Percentiles rank a stretch among this genome's conserved stretches.
Evolutionary conservation across 2,113 vertebrate genomes (phyloP).

Genomic region (Martes martes): DNA sequence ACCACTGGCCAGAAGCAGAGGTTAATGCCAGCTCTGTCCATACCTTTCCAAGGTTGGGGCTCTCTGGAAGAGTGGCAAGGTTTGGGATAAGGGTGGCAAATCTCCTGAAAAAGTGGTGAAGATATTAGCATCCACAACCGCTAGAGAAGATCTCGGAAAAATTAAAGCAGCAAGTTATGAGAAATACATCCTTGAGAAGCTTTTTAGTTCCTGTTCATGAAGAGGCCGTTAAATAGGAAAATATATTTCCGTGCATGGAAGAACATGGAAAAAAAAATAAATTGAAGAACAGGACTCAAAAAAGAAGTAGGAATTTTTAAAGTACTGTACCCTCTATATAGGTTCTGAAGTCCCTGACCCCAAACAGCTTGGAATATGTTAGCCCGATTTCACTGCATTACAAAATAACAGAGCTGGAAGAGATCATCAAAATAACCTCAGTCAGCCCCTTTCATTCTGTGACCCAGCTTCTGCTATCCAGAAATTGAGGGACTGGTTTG

Average conservation of each 20-base stretch:
- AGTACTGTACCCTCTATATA: not conserved
- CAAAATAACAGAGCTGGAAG: not conserved
- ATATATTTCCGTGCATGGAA: not conserved
- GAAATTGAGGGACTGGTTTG: not conserved
- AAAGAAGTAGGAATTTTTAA: not conserved
- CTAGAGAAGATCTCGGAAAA: constrained; percentile 90
- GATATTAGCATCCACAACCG: constrained; percentile 83
- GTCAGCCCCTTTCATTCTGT: not conserved
- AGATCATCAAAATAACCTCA: not conserved
- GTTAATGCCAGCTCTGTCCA: constrained; percentile 90
- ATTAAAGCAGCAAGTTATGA: constrained; percentile 83
- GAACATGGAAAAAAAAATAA: not conserved
- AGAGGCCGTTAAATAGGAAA: not conserved
- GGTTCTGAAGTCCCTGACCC: not conserved
- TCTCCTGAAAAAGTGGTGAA: constrained; percentile 93
- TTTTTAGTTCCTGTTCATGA: not conserved
- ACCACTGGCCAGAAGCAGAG: constrained; percentile 90
- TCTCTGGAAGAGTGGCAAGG: constrained; percentile 89
- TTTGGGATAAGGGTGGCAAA: constrained; percentile 92
- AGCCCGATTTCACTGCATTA: not conserved
- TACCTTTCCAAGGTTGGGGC: constrained; percentile 90
- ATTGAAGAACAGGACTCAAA: not conserved
- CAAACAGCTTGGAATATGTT: not conserved
- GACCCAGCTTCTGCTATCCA: not conserved
- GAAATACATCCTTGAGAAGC: not conserved